phyloP scores from a whole-genome alignment of 1,140 invertebrate species.

The Megalonaias nervosa region DNA sequence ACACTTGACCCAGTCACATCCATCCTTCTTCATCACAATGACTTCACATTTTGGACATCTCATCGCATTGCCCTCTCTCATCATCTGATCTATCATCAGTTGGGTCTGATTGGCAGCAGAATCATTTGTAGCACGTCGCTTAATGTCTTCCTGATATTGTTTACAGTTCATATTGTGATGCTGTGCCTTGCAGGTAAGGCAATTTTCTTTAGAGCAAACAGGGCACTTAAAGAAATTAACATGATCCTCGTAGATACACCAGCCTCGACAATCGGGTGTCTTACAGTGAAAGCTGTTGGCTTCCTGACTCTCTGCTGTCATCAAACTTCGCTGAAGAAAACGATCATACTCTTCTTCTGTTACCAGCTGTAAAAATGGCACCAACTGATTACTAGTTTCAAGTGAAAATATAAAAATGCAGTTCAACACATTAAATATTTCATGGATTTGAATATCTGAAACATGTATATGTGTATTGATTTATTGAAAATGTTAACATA shows the following conservation, averaged over 20 bases:
- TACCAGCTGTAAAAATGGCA: slow-evolving; percentile 75
- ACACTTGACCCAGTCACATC: slow-evolving; percentile 95
- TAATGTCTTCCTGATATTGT: slow-evolving; percentile 86
- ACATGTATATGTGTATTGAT: no score
- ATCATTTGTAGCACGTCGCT: slow-evolving; percentile 77
- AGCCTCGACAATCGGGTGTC: slow-evolving; percentile 89
- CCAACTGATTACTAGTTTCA: no score
- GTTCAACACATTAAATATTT: no score
- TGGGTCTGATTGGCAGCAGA: slow-evolving; percentile 82
- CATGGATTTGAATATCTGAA: no score
- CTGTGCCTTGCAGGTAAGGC: slow-evolving; percentile 91
- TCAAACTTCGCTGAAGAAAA: slow-evolving; percentile 86
- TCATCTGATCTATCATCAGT: slow-evolving; percentile 85
- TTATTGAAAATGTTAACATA: no score
- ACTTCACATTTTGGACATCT: slow-evolving; percentile 88
- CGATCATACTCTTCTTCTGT: slow-evolving; percentile 82
- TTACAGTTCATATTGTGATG: slow-evolving; percentile 88
- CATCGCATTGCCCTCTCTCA: slow-evolving; percentile 88
- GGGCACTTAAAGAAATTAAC: slow-evolving; percentile 90
- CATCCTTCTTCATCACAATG: slow-evolving; percentile 90
- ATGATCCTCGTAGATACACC: slow-evolving; percentile 92
- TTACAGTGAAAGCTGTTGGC: slow-evolving; percentile 93
- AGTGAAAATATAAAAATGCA: no score
- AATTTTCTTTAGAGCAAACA: slow-evolving; percentile 87
- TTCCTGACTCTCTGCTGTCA: slow-evolving; percentile 86